phyloP scores from a whole-genome alignment of 2,113 vertebrate genomes.

The Himantopus leucocephalus region DNA sequence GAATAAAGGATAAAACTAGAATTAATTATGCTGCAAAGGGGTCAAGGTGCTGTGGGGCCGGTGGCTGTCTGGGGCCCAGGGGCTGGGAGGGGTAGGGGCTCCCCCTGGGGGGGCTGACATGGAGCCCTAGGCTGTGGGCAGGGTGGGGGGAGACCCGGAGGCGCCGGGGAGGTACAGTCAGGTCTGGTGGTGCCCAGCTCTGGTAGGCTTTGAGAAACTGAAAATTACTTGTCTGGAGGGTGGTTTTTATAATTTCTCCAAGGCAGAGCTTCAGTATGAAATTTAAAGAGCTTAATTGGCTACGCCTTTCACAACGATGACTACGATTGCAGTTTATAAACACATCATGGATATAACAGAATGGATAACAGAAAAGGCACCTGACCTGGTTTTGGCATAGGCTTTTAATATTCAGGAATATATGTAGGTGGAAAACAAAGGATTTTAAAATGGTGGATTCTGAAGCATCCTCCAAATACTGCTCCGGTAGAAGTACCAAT shows the following conservation, averaged over 20 bases:
- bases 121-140: neutral
- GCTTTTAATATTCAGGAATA: neutral
- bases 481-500: neutral
- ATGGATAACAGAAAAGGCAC: neutral
- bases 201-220: neutral
- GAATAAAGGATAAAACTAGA: neutral
- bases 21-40: neutral
- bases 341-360: neutral
- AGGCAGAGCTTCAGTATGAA: neutral
- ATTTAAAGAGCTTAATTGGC: neutral
- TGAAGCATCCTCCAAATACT: neutral
- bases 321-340: neutral
- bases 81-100: rapidly evolving
- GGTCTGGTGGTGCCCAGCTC: neutral
- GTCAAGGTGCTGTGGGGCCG: rapidly evolving
- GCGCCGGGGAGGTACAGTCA: rapidly evolving
- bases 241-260: neutral
- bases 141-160: rapidly evolving
- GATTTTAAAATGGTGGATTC: neutral
- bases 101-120: rapidly evolving
- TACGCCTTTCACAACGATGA: neutral
- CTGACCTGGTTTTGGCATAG: neutral
- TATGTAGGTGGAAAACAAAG: neutral
- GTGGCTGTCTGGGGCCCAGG: neutral
- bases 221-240: neutral